phyloP scores from a whole-genome alignment of 2,888 invertebrate species.

The Podotricha telesiphe region DNA sequence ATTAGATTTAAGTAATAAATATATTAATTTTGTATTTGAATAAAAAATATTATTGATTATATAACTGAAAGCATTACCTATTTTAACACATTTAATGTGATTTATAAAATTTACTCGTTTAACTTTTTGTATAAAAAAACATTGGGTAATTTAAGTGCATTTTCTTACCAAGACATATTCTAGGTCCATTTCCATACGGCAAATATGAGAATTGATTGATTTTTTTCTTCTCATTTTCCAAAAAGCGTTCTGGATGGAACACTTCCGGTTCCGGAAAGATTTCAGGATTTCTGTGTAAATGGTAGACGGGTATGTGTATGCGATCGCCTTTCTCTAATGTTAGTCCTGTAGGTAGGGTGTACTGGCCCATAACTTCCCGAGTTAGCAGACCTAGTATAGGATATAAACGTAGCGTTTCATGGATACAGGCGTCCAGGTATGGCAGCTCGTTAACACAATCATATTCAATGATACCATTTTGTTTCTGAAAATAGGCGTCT shows the following conservation, averaged over 20 bases:
- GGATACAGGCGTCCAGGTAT: slow-evolving; percentile 58
- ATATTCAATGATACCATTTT: slow-evolving; percentile 49
- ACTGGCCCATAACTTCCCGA: slow-evolving; percentile 61
- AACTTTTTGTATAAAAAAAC: neutral
- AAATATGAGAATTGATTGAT: slow-evolving; percentile 62
- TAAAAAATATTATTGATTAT: no score
- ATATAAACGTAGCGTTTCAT: slow-evolving; percentile 61
- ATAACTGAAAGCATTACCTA: no score
- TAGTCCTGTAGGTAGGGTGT: slow-evolving; percentile 58
- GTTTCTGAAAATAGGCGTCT: slow-evolving; percentile 52
- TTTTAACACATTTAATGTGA: no score
- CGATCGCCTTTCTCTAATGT: slow-evolving; percentile 16
- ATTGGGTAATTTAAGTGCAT: neutral
- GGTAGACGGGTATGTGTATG: slow-evolving; percentile 20
- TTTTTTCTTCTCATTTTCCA: slow-evolving; percentile 52
- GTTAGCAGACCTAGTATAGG: slow-evolving; percentile 61
- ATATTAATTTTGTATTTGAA: no score
- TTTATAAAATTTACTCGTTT: no score
- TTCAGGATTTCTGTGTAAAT: slow-evolving; percentile 50
- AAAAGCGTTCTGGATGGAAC: slow-evolving; percentile 63
- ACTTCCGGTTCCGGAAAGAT: slow-evolving; percentile 62
- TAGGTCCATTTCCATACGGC: slow-evolving; percentile 69
- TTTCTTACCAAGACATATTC: slow-evolving; percentile 14
- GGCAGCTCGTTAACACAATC: slow-evolving; percentile 59
- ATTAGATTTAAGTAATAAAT: no score